Conservation (phyloP, 2,797 vertebrate genomes). For the Ataeniobius toweri region DNA sequence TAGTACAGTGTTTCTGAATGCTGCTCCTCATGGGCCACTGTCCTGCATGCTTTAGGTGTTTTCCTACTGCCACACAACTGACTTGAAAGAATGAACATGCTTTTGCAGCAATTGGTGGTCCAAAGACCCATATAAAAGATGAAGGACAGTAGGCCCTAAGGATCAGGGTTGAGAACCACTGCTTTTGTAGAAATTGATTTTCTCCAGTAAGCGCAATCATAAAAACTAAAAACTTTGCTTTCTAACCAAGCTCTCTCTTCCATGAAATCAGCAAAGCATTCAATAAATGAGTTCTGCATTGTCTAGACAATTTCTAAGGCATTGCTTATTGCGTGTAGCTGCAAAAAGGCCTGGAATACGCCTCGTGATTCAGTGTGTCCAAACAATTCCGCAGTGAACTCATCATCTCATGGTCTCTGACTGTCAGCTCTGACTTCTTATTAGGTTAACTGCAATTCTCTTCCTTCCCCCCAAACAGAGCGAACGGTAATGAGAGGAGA, state of each 20-base stretch:
- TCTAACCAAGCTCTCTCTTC: background rate
- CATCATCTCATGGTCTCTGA: conserved; percentile 53
- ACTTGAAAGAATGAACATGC: background rate
- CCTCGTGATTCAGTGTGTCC: conserved; percentile 54
- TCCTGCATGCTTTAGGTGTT: no score
- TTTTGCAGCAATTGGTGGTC: background rate
- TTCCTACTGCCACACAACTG: no score
- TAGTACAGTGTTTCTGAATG: background rate
- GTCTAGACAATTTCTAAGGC: conserved; percentile 28
- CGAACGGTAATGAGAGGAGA: conserved; percentile 49
- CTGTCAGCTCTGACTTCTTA: conserved; percentile 53
- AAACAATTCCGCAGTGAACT: conserved; percentile 51
- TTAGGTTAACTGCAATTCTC: conserved; percentile 52
- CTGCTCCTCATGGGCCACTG: no score
- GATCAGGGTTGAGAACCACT: no score
- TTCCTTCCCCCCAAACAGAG: conserved; percentile 35
- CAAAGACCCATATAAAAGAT: background rate
- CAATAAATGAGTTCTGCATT: background rate
- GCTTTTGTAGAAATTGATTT: conserved; percentile 8
- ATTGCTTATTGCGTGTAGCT: conserved; percentile 36
- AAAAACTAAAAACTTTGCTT: background rate
- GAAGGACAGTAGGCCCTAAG: conserved; percentile 1
- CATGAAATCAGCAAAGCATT: conserved; percentile 18
- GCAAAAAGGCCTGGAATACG: conserved; percentile 54
- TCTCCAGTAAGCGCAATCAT: conserved; percentile 2